Evolutionary conservation across 30 jellyfish, hydroid and myxozoan species (phyloP).

Genomic region (Hydractinia echinata): DNA sequence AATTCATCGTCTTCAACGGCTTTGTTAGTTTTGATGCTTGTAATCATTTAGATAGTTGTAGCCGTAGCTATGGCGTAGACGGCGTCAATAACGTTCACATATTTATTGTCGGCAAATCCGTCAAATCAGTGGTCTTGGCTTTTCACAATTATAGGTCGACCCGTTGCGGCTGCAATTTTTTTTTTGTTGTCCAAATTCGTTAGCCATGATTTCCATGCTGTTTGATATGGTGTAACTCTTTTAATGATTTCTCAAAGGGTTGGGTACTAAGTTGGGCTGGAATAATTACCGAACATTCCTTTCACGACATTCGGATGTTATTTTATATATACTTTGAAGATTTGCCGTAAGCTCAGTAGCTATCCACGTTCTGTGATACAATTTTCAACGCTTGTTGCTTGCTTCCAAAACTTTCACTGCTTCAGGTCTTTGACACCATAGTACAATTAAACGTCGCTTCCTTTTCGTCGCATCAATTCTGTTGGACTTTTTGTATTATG

Average conservation of each 20-base stretch:
- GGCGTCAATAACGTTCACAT: slow-evolving; percentile 87
- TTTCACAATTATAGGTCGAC: slow-evolving; percentile 26
- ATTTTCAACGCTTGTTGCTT: slow-evolving; percentile 54
- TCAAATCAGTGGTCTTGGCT: slow-evolving; percentile 1
- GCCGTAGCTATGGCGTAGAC: slow-evolving; percentile 91
- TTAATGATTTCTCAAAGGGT: slow-evolving; percentile 52
- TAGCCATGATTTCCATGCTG: slow-evolving; percentile 73
- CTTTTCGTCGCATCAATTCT: slow-evolving; percentile 43
- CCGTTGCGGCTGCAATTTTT: slow-evolving; percentile 31
- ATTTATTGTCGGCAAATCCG: slow-evolving; percentile 62
- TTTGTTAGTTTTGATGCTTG: not conserved
- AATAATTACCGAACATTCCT: slow-evolving; percentile 88
- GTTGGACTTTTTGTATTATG: slow-evolving; percentile 33
- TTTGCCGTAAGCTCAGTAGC: slow-evolving; percentile 97
- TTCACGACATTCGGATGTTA: slow-evolving; percentile 75
- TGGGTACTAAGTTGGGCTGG: slow-evolving; percentile 59
- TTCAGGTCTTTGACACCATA: slow-evolving; percentile 96
- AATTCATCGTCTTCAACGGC: slow-evolving; percentile 37
- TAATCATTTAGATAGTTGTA: slow-evolving; percentile 21
- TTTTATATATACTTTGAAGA: slow-evolving; percentile 36
- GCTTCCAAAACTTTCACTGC: slow-evolving; percentile 64
- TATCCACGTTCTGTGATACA: slow-evolving; percentile 81
- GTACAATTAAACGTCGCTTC: slow-evolving; percentile 67
- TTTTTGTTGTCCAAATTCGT: slow-evolving; percentile 59
- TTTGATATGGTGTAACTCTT: slow-evolving; percentile 48